These are phyloP conservation scores for Plebejus anna DNA, from an alignment of 2,888 invertebrate species.

Conservation along the genomic window DNA sequence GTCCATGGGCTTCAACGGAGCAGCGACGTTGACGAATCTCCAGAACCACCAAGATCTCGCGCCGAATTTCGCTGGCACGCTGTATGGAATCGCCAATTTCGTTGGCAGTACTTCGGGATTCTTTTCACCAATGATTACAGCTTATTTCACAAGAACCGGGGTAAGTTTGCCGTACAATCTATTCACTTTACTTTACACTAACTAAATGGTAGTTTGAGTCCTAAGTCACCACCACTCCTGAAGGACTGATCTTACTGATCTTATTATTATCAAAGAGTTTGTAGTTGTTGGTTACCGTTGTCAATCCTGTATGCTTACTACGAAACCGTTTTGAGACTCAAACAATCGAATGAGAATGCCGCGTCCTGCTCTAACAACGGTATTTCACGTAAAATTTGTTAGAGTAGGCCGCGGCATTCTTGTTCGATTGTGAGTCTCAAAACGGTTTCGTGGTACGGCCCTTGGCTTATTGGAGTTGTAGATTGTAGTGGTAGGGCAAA, in stretches of 20 bases:
- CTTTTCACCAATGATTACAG: conserved; percentile 86
- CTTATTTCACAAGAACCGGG: conserved; percentile 79
- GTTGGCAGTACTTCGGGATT: conserved; percentile 86
- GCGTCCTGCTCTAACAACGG: too few species aligned
- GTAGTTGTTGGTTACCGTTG: background rate
- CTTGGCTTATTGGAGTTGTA: too few species aligned
- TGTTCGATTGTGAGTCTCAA: too few species aligned
- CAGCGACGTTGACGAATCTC: conserved; percentile 81
- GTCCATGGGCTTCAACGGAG: conserved; percentile 84
- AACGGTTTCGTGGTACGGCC: too few species aligned
- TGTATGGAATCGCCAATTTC: conserved; percentile 89
- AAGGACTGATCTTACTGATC: background rate
- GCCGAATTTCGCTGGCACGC: conserved; percentile 87
- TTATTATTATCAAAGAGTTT: background rate
- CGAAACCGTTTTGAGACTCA: too few species aligned
- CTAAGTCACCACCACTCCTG: background rate
- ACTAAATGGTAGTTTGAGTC: background rate
- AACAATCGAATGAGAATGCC: too few species aligned
- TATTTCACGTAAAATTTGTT: too few species aligned
- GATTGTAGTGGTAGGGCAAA: too few species aligned
- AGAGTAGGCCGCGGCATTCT: too few species aligned
- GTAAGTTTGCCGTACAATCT: conserved; percentile 51
- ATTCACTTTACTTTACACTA: background rate
- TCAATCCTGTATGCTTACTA: background rate
- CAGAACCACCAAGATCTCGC: conserved; percentile 87